phyloP scores from a whole-genome alignment of 1,140 invertebrate genomes.

The Parapsyche elsis region DNA sequence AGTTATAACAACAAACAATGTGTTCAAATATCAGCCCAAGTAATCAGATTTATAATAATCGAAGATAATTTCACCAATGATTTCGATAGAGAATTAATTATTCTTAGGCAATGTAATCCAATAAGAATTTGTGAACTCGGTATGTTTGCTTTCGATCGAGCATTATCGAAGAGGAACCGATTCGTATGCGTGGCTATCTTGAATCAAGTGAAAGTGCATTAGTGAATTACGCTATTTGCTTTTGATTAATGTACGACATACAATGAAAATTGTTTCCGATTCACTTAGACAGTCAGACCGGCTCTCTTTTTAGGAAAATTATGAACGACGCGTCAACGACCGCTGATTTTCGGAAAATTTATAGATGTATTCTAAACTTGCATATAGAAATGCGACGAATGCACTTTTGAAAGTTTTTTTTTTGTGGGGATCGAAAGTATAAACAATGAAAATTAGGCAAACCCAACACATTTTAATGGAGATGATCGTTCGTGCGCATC shows the following conservation, averaged over 20 bases:
- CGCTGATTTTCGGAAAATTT: neutral
- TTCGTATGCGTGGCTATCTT: neutral
- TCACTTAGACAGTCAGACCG: neutral
- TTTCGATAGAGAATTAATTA: neutral
- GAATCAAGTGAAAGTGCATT: slow-evolving; percentile 51
- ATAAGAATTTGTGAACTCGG: too few relatives aligned
- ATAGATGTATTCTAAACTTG: too few relatives aligned
- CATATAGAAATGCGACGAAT: too few relatives aligned
- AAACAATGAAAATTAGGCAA: neutral
- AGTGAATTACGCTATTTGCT: slow-evolving; percentile 43
- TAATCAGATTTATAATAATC: neutral
- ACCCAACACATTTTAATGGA: too few relatives aligned
- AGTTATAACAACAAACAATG: neutral
- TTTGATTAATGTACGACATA: neutral
- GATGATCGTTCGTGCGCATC: too few relatives aligned
- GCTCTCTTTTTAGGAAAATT: neutral
- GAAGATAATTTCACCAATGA: neutral
- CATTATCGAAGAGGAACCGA: slow-evolving; percentile 23
- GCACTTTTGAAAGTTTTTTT: too few relatives aligned
- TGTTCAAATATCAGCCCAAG: neutral
- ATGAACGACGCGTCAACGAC: neutral
- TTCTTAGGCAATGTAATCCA: neutral
- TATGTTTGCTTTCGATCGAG: neutral
- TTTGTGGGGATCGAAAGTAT: neutral
- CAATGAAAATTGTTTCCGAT: neutral